Base-by-base conservation (phyloP, 1,140 invertebrate species). In the Acromyrmex echinatior region DNA sequence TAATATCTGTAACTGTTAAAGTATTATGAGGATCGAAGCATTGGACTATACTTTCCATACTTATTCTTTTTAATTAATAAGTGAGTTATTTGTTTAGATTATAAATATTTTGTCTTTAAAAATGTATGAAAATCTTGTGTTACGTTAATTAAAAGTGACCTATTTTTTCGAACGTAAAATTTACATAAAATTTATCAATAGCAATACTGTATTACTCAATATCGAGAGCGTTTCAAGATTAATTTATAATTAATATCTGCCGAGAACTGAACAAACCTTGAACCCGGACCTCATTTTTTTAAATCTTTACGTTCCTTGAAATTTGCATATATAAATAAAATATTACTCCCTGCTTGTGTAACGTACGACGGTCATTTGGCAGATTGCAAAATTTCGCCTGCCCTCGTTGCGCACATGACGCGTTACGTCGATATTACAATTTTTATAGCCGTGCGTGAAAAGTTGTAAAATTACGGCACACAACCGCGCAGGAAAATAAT, bases 401-500 rank as follows among this genome's bases (percentile, higher is more conserved):
- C 79, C 35, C 53, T 28, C 25, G 76, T 45, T 39, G 35, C 74
- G 12, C 35, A 3, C 21, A 21, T 18, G 21, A n/a, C 21, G 25
- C 18, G 65, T 18, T 49, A 1, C 1, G 68, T 49, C 66, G 25
- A 60, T 73, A 73, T 74, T 82, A 21, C 28, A n/a, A 62, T 84
- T 84, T 84, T 84, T 84, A 84, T 16, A 84, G 14, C 39, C 56
- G 25, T 39, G 53, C 16, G 51, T 25, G 66, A 74, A 74, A 51
- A 74, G 39, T 51, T n/a, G 62, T 62, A 62, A 76, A 84, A 76
- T 51, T 10, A 12, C 53, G 25, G 39, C 25, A 45, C 49, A 31
- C 3, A 56, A 39, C n/a, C 39, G 49, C 56, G 28, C n/a, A 16
- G 25, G 56, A 63, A 90, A 81, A 88, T 81, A 53, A 90, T 87